These are phyloP conservation scores for Threskiornis aethiopicus DNA, from an alignment of 2,797 vertebrate genomes.

Conservation along the genomic window DNA sequence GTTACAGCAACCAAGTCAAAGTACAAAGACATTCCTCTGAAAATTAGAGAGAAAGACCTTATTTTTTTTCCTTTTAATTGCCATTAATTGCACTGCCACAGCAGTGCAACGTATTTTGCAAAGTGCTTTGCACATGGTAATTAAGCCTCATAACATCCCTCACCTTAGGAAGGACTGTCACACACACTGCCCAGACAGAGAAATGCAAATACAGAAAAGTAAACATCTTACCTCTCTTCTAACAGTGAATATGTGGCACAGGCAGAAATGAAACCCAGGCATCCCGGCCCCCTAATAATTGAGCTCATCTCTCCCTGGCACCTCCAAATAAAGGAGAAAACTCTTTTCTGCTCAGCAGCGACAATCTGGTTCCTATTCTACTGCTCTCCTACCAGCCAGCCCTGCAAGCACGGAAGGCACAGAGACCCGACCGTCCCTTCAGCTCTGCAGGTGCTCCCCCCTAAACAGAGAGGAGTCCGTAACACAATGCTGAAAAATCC, in stretches of 20 bases:
- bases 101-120: neutral
- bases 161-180: neutral
- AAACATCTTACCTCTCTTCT: neutral
- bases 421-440: neutral
- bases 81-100: neutral
- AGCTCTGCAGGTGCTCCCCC: neutral
- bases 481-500: neutral
- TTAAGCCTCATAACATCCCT: neutral
- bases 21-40: slow-evolving; percentile 41
- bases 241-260: neutral
- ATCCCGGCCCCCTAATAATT: neutral
- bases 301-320: neutral
- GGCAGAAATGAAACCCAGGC: neutral
- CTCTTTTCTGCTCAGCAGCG: neutral
- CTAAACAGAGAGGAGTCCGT: neutral
- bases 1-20: neutral
- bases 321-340: neutral
- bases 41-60: slow-evolving; percentile 48
- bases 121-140: neutral
- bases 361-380: neutral
- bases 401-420: neutral
- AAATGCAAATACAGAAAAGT: neutral
- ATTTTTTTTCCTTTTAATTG: slow-evolving; percentile 27
- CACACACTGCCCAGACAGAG: neutral
- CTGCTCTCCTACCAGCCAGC: neutral